Evolutionary conservation across 2,113 vertebrate species (phyloP).

Genomic region (Eretmochelys imbricata): DNA sequence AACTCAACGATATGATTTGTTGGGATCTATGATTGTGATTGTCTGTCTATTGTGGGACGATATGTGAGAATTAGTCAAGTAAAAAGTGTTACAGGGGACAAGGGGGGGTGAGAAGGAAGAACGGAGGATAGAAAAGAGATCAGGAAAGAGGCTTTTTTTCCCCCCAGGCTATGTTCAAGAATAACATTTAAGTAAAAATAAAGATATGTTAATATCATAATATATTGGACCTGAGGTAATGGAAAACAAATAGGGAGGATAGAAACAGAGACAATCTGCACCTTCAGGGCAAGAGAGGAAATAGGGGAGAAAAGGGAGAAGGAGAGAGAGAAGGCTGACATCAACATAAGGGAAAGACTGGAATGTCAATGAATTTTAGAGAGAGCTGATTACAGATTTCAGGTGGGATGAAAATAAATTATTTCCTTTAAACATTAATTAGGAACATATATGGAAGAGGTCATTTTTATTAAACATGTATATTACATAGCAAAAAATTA

Average conservation of each 20-base stretch:
- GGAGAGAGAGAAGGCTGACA: not conserved
- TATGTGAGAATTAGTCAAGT: not conserved
- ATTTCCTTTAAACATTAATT: not conserved
- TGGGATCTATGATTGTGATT: not conserved
- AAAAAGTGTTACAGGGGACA: not conserved
- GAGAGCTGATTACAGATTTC: not conserved
- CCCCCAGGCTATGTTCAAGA: not conserved
- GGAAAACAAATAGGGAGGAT: not conserved
- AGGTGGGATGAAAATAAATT: not conserved
- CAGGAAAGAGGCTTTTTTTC: fast-evolving
- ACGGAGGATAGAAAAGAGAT: not conserved
- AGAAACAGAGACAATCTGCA: not conserved
- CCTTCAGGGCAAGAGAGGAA: not conserved
- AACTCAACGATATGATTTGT: not conserved
- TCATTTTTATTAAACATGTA: not conserved
- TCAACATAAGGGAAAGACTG: not conserved
- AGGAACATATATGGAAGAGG: not conserved
- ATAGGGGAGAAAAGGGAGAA: not conserved
- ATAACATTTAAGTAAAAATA: not conserved
- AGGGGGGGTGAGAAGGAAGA: not conserved
- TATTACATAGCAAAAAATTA: not conserved
- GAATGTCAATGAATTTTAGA: not conserved
- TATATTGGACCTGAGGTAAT: fast-evolving
- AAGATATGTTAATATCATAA: not conserved
- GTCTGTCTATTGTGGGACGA: not conserved